Percentiles rank a stretch among this genome's conserved stretches.
These are phyloP conservation scores for Stomorhina lunata DNA, from an alignment of 2,888 invertebrate genomes.

Conservation along the genomic window DNA sequence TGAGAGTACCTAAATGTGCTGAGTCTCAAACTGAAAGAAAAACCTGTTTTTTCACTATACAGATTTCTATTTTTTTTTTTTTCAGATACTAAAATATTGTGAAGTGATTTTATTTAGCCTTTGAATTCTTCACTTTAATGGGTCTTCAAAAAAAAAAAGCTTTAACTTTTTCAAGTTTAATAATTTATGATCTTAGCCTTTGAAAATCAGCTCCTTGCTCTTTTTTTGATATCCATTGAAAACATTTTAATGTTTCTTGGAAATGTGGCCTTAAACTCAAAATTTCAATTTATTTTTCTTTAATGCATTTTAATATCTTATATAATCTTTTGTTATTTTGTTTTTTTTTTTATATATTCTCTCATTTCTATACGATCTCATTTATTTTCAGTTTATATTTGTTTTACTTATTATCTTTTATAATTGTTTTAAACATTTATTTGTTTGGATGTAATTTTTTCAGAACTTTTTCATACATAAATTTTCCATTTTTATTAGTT, in stretches of 20 bases:
- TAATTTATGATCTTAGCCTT: not conserved
- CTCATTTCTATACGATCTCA: constrained; percentile 5
- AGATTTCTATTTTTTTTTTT: constrained; percentile 30
- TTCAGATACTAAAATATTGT: not conserved
- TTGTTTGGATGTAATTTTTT: not conserved
- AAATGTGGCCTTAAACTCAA: not conserved
- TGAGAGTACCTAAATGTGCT: not conserved
- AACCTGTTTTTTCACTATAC: constrained; percentile 64
- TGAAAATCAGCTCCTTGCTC: not conserved
- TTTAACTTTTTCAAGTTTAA: constrained; percentile 34
- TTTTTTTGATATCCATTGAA: constrained; percentile 14
- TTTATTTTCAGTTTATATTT: not conserved
- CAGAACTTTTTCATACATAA: not conserved
- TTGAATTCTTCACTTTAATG: not conserved
- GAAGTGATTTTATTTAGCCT: not conserved
- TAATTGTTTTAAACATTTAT: constrained; percentile 48
- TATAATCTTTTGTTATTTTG: constrained; percentile 25
- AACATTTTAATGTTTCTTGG: not conserved
- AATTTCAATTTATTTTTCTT: not conserved
- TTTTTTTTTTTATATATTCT: not conserved
- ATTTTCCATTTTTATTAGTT: constrained; percentile 46
- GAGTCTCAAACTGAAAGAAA: constrained; percentile 15
- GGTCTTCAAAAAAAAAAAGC: not conserved
- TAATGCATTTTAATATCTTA: not conserved
- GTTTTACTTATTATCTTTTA: not conserved